phyloP scores from a whole-genome alignment of 2,113 vertebrate genomes.

The Crypturellus undulatus region DNA sequence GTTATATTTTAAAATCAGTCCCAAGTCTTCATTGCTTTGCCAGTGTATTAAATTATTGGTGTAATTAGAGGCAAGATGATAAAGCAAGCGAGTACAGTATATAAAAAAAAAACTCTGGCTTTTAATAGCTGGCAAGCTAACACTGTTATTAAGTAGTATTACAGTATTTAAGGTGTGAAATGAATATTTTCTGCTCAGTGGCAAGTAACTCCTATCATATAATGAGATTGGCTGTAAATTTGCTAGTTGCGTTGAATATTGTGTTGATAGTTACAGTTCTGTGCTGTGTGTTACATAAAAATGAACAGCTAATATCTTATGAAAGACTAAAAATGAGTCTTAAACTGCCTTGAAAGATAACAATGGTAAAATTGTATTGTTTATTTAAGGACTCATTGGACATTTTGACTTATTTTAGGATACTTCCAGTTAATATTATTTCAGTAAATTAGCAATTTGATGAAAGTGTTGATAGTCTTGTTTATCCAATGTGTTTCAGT shows the following conservation, averaged over 20 bases:
- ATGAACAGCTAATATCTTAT: slow-evolving; percentile 24
- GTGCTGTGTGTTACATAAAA: slow-evolving; percentile 42
- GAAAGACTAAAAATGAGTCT: neutral
- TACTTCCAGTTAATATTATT: neutral
- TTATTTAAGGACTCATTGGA: neutral
- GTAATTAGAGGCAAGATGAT: slow-evolving; percentile 63
- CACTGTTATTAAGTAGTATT: slow-evolving; percentile 58
- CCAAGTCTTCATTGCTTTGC: slow-evolving; percentile 31
- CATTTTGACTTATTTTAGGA: neutral
- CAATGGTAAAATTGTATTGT: neutral
- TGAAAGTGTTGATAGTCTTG: neutral
- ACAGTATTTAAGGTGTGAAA: slow-evolving; percentile 67
- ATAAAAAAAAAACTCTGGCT: slow-evolving; percentile 16
- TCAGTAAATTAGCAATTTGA: neutral
- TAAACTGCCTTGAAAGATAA: slow-evolving; percentile 37
- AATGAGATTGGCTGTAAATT: slow-evolving; percentile 65
- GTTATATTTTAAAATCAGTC: slow-evolving; percentile 58
- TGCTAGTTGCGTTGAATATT: slow-evolving; percentile 54
- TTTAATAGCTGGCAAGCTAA: slow-evolving; percentile 50
- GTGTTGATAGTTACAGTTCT: slow-evolving; percentile 36
- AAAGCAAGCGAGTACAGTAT: slow-evolving; percentile 31
- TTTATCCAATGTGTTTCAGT: neutral
- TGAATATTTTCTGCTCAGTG: slow-evolving; percentile 64
- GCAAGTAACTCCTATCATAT: slow-evolving; percentile 40
- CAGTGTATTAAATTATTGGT: slow-evolving; percentile 62